Evolutionary conservation across 1,140 invertebrate species (phyloP), one percentile per base, ranked within the genome.

Genomic region (Amyelois transitella): DNA sequence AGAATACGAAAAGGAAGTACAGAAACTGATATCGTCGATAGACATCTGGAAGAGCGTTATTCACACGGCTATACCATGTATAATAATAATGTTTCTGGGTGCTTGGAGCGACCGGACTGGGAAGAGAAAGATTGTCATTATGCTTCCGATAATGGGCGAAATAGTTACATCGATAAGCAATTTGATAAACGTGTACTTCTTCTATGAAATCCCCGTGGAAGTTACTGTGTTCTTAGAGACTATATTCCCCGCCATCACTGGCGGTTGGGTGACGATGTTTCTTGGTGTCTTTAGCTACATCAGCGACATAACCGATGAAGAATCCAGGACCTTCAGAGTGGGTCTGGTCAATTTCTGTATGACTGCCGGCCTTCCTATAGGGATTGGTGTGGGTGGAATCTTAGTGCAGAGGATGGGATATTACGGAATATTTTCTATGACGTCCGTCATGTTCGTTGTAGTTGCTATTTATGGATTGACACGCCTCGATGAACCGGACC

Each of bases 211-310:
- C 10, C 94, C 94, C 0, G 94, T 96, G 90, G 92, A 95, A 81
- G 91, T 91, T 0, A 92, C 93, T 6, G 93, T 93, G 0, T 88
- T 95, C 38, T 64, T 87, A 60, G 84, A 87, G 62, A 24, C 93
- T 2, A 78, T 95, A 1, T 94, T 94, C 69, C 92, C 94, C 0
- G 93, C 93, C 0, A 66, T 96, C 0, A 93, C 94, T 4, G 95
- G 95, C 1, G 95, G 95, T 3, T 96, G 94, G 92, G 94, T 96
- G 66, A 94, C 94, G 8, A 94, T 96, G 91, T 93, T 96, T 59
- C 95, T 97, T 91, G 94, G 94, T 12, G 92, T 95, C n/a, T 97
- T 97, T 78, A 96, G 95, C 77, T 97, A 96, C 68, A 94, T 97
- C 18, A 94, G 92, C 25, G 95, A 97, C 71, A 93, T 96, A 18